Evolutionary conservation across 2,888 invertebrate species (phyloP).

Genomic region (Rhagonycha fulva): DNA sequence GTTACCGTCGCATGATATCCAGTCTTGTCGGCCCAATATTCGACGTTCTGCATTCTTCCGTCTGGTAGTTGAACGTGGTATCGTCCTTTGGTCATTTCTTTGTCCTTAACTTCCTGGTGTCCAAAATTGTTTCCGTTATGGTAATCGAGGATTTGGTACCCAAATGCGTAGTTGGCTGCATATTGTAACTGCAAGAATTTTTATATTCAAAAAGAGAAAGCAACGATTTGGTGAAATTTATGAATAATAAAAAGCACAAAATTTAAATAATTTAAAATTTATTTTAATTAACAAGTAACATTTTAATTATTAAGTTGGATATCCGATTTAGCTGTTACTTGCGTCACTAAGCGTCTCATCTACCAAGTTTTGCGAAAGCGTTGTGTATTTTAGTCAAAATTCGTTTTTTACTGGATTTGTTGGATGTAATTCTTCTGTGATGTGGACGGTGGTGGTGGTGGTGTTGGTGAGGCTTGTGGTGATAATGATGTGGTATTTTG

Average conservation of each 20-base stretch:
- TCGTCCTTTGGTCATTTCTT: slow-evolving; percentile 70
- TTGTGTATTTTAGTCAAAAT: not conserved
- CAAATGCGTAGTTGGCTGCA: slow-evolving; percentile 58
- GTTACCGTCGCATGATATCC: slow-evolving; percentile 81
- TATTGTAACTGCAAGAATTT: slow-evolving; percentile 46
- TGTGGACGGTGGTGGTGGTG: not conserved
- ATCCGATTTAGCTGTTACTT: not conserved
- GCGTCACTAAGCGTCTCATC: not conserved
- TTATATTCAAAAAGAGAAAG: not conserved
- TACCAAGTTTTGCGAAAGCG: not conserved
- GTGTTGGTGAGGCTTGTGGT: not conserved
- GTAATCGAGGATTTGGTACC: slow-evolving; percentile 74
- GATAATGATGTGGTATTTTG: not conserved
- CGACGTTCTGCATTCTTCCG: slow-evolving; percentile 77
- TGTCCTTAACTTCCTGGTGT: slow-evolving; percentile 72
- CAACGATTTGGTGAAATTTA: not conserved
- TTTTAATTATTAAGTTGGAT: not conserved
- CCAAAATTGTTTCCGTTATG: slow-evolving; percentile 76
- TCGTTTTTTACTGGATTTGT: not conserved
- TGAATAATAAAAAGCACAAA: not conserved
- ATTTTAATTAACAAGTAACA: not conserved
- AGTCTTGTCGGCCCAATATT: slow-evolving; percentile 75
- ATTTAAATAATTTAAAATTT: not conserved
- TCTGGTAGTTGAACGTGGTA: slow-evolving; percentile 81
- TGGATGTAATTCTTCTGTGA: not conserved